Percentiles rank a stretch among this genome's conserved stretches.
Evolutionary conservation across 1,140 invertebrate genomes (phyloP).

Genomic region (Tribolium castaneum): DNA sequence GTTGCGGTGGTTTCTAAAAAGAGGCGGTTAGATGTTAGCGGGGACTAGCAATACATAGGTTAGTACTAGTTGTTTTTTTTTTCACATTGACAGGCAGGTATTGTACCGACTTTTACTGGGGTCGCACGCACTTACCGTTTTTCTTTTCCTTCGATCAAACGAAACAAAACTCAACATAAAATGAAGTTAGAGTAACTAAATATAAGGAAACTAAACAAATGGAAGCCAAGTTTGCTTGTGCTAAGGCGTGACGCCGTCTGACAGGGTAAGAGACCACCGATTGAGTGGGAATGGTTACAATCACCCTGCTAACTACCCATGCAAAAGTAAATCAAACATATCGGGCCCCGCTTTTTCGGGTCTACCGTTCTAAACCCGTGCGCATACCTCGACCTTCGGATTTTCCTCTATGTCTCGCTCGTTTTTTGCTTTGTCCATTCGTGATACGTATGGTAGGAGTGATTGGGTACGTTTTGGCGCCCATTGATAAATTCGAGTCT

Average conservation of each 20-base stretch:
- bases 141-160: neutral
- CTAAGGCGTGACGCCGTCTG: constrained; percentile 40
- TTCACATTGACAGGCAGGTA: constrained; percentile 51
- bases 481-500: constrained; percentile 21
- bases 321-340: constrained; percentile 59
- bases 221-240: constrained; percentile 60
- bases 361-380: constrained; percentile 8
- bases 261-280: constrained; percentile 21
- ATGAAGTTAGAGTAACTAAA: constrained; percentile 36
- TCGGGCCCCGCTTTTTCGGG: constrained; percentile 57
- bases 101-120: constrained; percentile 27
- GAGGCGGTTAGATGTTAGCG: constrained; percentile 63
- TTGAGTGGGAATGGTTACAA: neutral
- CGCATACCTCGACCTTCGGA: neutral
- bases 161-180: constrained; percentile 38
- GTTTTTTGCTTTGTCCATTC: constrained; percentile 5
- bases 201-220: constrained; percentile 40
- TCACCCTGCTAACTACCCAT: constrained; percentile 43
- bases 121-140: constrained; percentile 39
- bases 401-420: constrained; percentile 14
- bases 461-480: neutral
- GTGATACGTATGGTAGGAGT: neutral
- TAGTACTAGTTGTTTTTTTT: constrained; percentile 48
- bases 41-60: constrained; percentile 59
- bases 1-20: constrained; percentile 64